Base-by-base conservation (phyloP, 2,113 vertebrate genomes). In the Tachysurus vachellii region DNA sequence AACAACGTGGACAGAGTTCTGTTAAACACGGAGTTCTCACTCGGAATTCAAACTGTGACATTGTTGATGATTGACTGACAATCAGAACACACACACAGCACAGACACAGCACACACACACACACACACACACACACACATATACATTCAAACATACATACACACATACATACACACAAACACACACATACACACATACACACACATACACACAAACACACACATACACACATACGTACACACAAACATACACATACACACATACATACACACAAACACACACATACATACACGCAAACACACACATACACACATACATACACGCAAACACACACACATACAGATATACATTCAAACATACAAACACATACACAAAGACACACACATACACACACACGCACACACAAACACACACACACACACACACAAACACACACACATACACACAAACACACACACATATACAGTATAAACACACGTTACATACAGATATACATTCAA, bases 41-140 rank as follows among this genome's bases (percentile, higher is more conserved):
- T 9, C 53, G 2, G 75, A 86, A 86, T 82, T 44, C 73, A 79
- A 84, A 73, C 64, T 70, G 71, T 19, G 61, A 86, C 61, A 44
- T 23, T 53, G 47, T 3, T 21, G 21, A 68, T 50, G 84, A 8
- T 50, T 84, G 50, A 53, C n/a, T 71, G 54, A 73, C 50, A 64
- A 28, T 47, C 59, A 82, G 4, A n/a, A 76, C 44, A 79, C 23
- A 26, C 73, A n/a, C 47, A 53, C n/a, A n/a, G n/a, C n/a, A n/a
- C n/a, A n/a, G n/a, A n/a, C n/a, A n/a, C n/a, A 36, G 36, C 26
- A 13, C 53, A 21, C 53, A 57, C 73, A n/a, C 75, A 77, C 47
- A 77, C 68, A 70, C 66, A 36, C 71, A 75, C 73, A 50, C 21
- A 76, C 16, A 73, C 17, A 76, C 71, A 13, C 71, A 75, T 42